Conservation (phyloP, 1,140 invertebrate species). For the Notospermus geniculatus region DNA sequence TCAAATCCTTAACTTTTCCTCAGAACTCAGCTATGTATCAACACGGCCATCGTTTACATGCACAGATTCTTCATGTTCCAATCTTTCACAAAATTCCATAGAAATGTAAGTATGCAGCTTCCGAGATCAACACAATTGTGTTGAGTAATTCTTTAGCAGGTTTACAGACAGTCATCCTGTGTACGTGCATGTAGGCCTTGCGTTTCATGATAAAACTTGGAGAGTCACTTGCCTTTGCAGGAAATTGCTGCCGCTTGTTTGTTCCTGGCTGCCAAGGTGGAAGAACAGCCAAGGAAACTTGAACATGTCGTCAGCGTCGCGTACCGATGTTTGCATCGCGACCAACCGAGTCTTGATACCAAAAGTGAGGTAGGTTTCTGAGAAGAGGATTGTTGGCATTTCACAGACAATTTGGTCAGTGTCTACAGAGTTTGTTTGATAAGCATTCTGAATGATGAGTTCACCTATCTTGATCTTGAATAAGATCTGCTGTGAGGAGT, state of each 20-base stretch:
- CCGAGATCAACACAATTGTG: no score
- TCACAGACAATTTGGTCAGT: no score
- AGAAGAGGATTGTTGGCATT: no score
- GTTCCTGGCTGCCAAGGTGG: constrained; percentile 96
- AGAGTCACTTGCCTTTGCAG: no score
- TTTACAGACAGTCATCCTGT: no score
- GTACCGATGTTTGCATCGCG: constrained; percentile 72
- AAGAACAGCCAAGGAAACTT: constrained; percentile 93
- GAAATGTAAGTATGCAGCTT: constrained; percentile 69
- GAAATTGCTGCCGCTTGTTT: constrained; percentile 58
- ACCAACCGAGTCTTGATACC: constrained; percentile 64
- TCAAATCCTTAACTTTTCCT: constrained; percentile 41
- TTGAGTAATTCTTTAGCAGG: no score
- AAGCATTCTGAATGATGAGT: no score
- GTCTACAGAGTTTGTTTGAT: no score
- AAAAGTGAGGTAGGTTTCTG: constrained; percentile 68
- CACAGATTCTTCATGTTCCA: constrained; percentile 96
- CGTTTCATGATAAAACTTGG: no score
- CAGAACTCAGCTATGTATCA: constrained; percentile 86
- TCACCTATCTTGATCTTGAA: no score
- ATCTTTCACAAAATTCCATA: constrained; percentile 80
- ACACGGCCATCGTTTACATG: constrained; percentile 98
- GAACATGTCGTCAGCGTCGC: constrained; percentile 93
- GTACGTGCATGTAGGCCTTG: no score
- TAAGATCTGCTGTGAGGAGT: no score